Evolutionary conservation across 2,888 invertebrate species (phyloP).

Genomic region (Orchesellides sinensis): DNA sequence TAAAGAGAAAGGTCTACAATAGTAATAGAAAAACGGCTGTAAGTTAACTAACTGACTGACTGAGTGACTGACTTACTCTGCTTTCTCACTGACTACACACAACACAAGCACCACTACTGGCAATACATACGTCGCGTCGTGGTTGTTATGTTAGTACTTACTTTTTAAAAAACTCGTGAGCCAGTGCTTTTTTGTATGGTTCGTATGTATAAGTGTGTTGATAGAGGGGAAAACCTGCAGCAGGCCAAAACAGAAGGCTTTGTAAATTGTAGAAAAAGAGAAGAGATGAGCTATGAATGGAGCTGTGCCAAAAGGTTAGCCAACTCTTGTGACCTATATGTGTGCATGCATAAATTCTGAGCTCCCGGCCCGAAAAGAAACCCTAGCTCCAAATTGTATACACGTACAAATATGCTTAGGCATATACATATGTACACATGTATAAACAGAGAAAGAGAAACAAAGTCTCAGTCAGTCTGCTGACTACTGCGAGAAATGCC

Average conservation of each 20-base stretch:
- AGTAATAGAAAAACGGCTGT: background rate
- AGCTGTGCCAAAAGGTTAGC: constrained; percentile 74
- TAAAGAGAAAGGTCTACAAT: constrained; percentile 6
- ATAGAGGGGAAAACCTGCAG: constrained; percentile 30
- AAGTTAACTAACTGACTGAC: constrained; percentile 35
- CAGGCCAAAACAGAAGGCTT: constrained; percentile 42
- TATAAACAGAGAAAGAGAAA: background rate
- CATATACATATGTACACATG: background rate
- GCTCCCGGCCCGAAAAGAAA: constrained; percentile 55
- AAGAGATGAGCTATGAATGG: constrained; percentile 72
- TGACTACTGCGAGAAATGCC: constrained; percentile 12
- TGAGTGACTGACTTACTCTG: constrained; percentile 21
- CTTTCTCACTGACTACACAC: constrained; percentile 3
- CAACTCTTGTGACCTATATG: constrained; percentile 75
- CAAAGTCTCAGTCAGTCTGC: constrained; percentile 19
- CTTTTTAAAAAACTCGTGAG: constrained; percentile 8
- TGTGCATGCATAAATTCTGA: constrained; percentile 73
- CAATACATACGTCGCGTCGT: constrained; percentile 4
- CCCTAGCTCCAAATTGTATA: constrained; percentile 29
- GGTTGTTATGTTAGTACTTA: constrained; percentile 1
- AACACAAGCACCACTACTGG: background rate
- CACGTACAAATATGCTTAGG: background rate
- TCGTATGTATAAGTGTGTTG: constrained; percentile 10
- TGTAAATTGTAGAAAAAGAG: constrained; percentile 54
- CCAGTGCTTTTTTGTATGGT: background rate